Evolutionary conservation across 2,888 invertebrate genomes (phyloP).

Genomic region (Diogma glabrata): DNA sequence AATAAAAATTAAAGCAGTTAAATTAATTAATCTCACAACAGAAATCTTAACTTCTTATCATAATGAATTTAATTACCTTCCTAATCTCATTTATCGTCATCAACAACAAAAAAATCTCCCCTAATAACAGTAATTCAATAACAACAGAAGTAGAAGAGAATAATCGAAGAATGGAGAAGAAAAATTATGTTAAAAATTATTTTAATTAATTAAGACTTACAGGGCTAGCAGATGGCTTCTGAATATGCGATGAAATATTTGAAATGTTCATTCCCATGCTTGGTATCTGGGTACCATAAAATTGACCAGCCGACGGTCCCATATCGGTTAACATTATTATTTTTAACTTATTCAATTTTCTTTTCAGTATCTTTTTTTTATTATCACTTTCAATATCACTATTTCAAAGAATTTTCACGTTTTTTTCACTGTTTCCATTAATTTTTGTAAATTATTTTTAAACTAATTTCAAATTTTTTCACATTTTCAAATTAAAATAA

Average conservation of each 20-base stretch:
- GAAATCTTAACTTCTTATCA: no score
- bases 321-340: slow-evolving; percentile 45
- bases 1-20: no score
- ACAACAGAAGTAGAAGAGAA: no score
- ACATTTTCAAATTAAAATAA: background rate
- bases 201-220: no score
- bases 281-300: slow-evolving; percentile 47
- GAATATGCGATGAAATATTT: slow-evolving; percentile 36
- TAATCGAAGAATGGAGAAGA: no score
- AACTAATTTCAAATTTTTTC: background rate
- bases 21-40: no score
- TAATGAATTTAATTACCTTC: no score
- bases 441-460: background rate
- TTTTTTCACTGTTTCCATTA: background rate
- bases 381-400: background rate
- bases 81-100: no score
- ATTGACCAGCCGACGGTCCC: slow-evolving; percentile 47
- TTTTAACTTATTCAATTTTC: background rate
- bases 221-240: slow-evolving; percentile 38
- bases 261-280: slow-evolving; percentile 47
- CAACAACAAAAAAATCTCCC: no score
- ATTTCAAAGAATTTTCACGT: background rate
- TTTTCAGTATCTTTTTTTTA: background rate
- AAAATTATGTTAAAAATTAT: no score
- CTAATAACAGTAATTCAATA: no score